phyloP scores from a whole-genome alignment of 2,113 vertebrate genomes.

The Perca fluviatilis region DNA sequence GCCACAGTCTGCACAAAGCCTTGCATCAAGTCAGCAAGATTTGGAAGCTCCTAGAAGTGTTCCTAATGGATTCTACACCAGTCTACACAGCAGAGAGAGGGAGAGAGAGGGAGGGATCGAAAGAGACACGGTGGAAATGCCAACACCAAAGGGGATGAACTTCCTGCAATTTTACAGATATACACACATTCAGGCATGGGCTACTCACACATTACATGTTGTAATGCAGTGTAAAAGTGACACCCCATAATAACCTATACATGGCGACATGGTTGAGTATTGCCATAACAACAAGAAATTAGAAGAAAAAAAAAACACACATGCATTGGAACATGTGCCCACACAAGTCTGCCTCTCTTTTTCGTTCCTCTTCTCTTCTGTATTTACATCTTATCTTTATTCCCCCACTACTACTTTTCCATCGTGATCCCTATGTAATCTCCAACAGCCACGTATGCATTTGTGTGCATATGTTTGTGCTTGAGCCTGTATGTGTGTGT shows the following conservation, averaged over 20 bases:
- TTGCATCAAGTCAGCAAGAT: slow-evolving; percentile 74
- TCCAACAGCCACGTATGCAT: slow-evolving; percentile 7
- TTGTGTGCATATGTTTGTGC: neutral
- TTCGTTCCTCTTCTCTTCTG: neutral
- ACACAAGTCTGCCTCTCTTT: neutral
- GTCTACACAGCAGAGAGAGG: slow-evolving; percentile 41
- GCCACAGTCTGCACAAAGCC: slow-evolving; percentile 65
- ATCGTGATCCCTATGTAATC: slow-evolving; percentile 12
- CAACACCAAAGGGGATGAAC: slow-evolving; percentile 64
- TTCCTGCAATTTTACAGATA: slow-evolving; percentile 63
- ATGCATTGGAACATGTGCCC: neutral
- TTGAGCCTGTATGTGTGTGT: slow-evolving; percentile 9
- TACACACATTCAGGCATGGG: slow-evolving; percentile 36
- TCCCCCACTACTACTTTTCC: slow-evolving; percentile 20
- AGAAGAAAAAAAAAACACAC: slow-evolving; percentile 16
- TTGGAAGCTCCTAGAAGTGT: slow-evolving; percentile 72
- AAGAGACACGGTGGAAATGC: slow-evolving; percentile 29
- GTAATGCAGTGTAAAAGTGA: slow-evolving; percentile 50
- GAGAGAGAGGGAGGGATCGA: slow-evolving; percentile 1
- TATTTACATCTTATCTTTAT: slow-evolving; percentile 4
- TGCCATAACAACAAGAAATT: slow-evolving; percentile 22
- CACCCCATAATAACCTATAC: slow-evolving; percentile 30
- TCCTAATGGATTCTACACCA: slow-evolving; percentile 74
- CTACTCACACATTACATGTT: slow-evolving; percentile 56
- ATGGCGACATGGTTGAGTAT: slow-evolving; percentile 12